These are phyloP conservation scores for Drosophila rhopaloa DNA, from an alignment of 1,140 invertebrate species.

Conservation along the genomic window DNA sequence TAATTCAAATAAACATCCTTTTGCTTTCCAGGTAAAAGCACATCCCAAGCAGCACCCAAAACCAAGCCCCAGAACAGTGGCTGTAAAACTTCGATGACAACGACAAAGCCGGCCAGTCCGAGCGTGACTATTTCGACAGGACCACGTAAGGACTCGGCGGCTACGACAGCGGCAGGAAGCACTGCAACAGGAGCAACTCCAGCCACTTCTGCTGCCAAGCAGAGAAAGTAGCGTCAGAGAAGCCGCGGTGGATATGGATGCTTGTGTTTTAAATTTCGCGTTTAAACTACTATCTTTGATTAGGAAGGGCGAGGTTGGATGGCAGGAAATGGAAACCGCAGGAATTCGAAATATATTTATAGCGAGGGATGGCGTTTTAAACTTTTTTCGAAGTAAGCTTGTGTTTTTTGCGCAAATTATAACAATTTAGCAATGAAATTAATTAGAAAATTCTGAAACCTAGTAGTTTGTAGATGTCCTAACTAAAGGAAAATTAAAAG, in stretches of 20 bases:
- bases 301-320: not conserved
- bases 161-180: slow-evolving; percentile 11
- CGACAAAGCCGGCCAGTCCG: slow-evolving; percentile 57
- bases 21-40: slow-evolving; percentile 26
- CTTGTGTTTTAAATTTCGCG: slow-evolving; percentile 71
- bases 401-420: slow-evolving; percentile 51
- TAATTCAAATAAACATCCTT: not conserved
- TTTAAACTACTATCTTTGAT: slow-evolving; percentile 51
- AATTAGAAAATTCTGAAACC: slow-evolving; percentile 67
- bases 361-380: slow-evolving; percentile 57
- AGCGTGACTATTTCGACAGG: slow-evolving; percentile 38
- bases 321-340: slow-evolving; percentile 23
- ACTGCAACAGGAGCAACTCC: slow-evolving; percentile 5
- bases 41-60: slow-evolving; percentile 11
- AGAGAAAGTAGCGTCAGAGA: slow-evolving; percentile 67
- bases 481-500: slow-evolving; percentile 27
- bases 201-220: slow-evolving; percentile 53
- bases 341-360: slow-evolving; percentile 53
- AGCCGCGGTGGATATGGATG: slow-evolving; percentile 53
- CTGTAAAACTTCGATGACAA: slow-evolving; percentile 72
- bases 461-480: slow-evolving; percentile 68
- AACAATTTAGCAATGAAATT: slow-evolving; percentile 58
- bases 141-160: slow-evolving; percentile 46
- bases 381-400: slow-evolving; percentile 47
- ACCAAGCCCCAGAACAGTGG: slow-evolving; percentile 33